Evolutionary conservation across 2,113 vertebrate species (phyloP).

Genomic region (Grammomys surdaster): DNA sequence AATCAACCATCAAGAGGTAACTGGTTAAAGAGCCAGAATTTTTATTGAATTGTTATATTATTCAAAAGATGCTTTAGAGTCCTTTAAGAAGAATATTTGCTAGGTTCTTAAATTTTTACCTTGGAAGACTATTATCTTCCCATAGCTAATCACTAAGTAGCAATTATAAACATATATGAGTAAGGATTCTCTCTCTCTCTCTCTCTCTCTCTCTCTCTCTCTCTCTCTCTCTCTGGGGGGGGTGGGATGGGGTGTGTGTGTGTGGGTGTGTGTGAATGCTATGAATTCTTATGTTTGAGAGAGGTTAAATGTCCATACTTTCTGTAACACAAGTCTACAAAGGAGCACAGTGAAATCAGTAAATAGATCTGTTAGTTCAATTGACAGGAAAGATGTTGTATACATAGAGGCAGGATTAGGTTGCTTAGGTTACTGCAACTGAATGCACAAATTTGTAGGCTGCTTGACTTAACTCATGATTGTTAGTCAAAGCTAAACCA

Average conservation of each 20-base stretch:
- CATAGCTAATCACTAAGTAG: conserved; percentile 9
- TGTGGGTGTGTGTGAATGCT: neutral
- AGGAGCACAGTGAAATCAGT: neutral
- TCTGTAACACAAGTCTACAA: neutral
- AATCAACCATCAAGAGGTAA: neutral
- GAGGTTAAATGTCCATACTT: neutral
- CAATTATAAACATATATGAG: conserved; percentile 16
- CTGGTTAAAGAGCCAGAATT: neutral
- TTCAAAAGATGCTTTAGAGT: conserved; percentile 31
- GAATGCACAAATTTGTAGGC: conserved; percentile 9
- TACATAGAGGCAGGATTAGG: conserved; percentile 43
- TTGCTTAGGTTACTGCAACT: conserved; percentile 53
- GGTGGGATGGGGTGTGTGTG: neutral
- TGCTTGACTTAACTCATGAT: conserved; percentile 23
- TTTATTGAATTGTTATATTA: conserved; percentile 32
- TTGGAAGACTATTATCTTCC: neutral
- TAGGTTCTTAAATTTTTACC: conserved; percentile 27
- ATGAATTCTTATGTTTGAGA: neutral
- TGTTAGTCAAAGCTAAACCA: conserved; percentile 55
- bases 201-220: too few relatives aligned
- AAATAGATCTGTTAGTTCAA: conserved; percentile 1
- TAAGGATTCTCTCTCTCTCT: too few relatives aligned
- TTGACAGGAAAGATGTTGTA: conserved; percentile 5
- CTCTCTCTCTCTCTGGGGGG: neutral
- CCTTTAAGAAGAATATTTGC: conserved; percentile 14